Conservation (phyloP, 1,140 invertebrate genomes). For the Dendrolimus punctatus region DNA sequence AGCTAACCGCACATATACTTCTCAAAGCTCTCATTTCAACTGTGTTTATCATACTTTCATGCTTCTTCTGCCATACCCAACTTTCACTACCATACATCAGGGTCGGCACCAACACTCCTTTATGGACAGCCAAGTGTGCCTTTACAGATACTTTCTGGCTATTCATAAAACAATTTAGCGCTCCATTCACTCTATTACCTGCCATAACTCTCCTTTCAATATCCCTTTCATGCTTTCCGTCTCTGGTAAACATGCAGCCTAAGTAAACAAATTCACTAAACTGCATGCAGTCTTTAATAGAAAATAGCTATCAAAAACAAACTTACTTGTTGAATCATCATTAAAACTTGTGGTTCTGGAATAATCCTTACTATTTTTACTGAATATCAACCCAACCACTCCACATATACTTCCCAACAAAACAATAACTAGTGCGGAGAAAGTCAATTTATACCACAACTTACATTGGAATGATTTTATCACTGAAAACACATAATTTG, state of each 20-base stretch:
- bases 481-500: constrained; percentile 17
- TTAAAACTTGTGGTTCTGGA: constrained; percentile 9
- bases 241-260: too few relatives aligned
- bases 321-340: constrained; percentile 13
- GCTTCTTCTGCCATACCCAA: too few relatives aligned
- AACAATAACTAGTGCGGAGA: constrained; percentile 31
- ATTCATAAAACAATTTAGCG: too few relatives aligned
- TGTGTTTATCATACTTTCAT: too few relatives aligned
- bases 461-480: constrained; percentile 25
- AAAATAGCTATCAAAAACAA: constrained; percentile 2
- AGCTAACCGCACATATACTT: too few relatives aligned
- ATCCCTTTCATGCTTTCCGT: too few relatives aligned
- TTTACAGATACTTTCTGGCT: constrained; percentile 5
- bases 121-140: too few relatives aligned
- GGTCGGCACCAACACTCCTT: too few relatives aligned
- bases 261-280: constrained; percentile 3
- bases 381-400: constrained; percentile 28
- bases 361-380: constrained; percentile 16
- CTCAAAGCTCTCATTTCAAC: too few relatives aligned
- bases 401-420: constrained; percentile 34
- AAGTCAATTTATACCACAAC: constrained; percentile 38
- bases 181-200: too few relatives aligned
- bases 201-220: too few relatives aligned
- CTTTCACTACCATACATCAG: too few relatives aligned
- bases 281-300: constrained; percentile 10